Evolutionary conservation across 2,888 invertebrate species (phyloP).

Genomic region (Anarsia innoxiella): DNA sequence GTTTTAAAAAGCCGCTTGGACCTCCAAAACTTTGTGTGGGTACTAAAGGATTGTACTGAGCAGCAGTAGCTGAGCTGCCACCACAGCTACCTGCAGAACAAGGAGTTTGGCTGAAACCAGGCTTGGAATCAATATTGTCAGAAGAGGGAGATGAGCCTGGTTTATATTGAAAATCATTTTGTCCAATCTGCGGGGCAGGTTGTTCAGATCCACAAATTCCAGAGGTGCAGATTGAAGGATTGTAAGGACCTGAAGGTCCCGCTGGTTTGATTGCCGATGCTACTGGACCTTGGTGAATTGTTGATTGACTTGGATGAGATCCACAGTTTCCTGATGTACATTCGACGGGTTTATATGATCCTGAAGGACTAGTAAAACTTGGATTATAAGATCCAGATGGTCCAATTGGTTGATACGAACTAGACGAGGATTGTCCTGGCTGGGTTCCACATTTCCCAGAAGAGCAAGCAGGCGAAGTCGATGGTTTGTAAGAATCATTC

Average conservation of each 20-base stretch:
- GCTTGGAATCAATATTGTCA: not conserved
- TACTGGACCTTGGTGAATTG: constrained; percentile 8
- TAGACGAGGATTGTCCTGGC: no score
- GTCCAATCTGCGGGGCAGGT: constrained; percentile 7
- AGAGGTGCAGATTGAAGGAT: constrained; percentile 5
- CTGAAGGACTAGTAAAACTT: constrained; percentile 4
- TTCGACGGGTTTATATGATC: constrained; percentile 1
- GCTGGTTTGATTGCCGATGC: constrained; percentile 4
- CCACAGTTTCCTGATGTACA: constrained; percentile 19
- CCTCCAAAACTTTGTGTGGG: constrained; percentile 10
- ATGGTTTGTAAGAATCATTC: constrained; percentile 8
- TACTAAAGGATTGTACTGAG: not conserved
- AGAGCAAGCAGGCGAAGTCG: constrained; percentile 2
- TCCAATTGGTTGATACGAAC: constrained; percentile 1
- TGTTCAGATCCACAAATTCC: constrained; percentile 19
- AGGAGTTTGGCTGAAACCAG: not conserved
- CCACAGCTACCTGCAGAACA: not conserved
- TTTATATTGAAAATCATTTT: constrained; percentile 10
- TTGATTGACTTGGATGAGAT: not conserved
- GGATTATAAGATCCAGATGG: constrained; percentile 2
- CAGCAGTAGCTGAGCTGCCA: not conserved
- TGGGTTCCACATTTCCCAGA: constrained; percentile 13
- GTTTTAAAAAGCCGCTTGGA: not conserved
- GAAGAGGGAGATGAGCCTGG: constrained; percentile 1
- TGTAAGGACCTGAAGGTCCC: not conserved